These are phyloP conservation scores for Drosophila seguyi DNA, from an alignment of 1,140 invertebrate species.

Conservation along the genomic window DNA sequence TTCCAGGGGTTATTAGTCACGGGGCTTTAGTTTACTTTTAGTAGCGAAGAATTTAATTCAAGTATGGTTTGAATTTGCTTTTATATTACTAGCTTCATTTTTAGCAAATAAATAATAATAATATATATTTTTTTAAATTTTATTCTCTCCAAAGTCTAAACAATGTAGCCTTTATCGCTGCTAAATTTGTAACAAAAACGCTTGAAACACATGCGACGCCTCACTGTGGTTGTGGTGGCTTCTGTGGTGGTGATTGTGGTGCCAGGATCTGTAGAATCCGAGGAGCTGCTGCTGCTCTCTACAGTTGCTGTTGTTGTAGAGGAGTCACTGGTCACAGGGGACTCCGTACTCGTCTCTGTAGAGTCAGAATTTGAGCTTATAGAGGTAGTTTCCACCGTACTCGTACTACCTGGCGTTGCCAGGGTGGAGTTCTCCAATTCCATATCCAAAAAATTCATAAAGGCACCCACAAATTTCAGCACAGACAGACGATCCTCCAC, in stretches of 20 bases:
- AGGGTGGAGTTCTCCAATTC: conserved; percentile 42
- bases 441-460: conserved; percentile 61
- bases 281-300: background rate
- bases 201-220: conserved; percentile 63
- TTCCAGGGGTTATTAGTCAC: too few species aligned
- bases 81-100: too few species aligned
- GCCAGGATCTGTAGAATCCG: background rate
- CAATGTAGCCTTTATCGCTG: conserved; percentile 60
- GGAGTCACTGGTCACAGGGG: background rate
- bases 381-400: conserved; percentile 28
- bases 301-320: background rate
- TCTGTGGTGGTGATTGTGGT: background rate
- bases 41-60: too few species aligned
- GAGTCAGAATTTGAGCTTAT: background rate
- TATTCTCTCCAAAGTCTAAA: conserved; percentile 23
- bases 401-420: conserved; percentile 8
- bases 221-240: background rate
- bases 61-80: too few species aligned
- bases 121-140: background rate
- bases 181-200: conserved; percentile 64
- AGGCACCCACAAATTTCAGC: conserved; percentile 60
- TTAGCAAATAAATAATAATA: background rate
- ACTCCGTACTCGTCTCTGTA: conserved; percentile 13
- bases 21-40: background rate
- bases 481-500: conserved; percentile 59